These are phyloP conservation scores for Diaphora mendica DNA, from an alignment of 2,888 invertebrate genomes.

Conservation along the genomic window DNA sequence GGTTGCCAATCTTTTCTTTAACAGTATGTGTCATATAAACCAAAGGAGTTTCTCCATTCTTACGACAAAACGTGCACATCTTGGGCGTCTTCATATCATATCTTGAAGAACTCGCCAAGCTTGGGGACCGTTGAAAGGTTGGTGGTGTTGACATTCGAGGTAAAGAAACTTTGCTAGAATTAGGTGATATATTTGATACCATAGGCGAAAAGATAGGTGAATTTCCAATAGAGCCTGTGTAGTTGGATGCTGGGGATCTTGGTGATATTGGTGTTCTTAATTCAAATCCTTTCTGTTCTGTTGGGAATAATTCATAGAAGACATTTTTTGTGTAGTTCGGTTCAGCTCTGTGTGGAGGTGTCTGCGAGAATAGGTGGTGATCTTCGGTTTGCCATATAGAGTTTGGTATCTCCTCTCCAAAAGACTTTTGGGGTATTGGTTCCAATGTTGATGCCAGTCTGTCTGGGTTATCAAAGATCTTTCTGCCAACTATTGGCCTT, in stretches of 20 bases:
- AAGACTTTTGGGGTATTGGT: conserved; percentile 31
- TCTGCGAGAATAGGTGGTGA: conserved; percentile 35
- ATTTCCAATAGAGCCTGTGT: conserved; percentile 15
- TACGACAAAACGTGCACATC: conserved; percentile 77
- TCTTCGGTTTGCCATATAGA: conserved; percentile 45
- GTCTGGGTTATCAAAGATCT: conserved; percentile 60
- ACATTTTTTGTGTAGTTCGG: conserved; percentile 29
- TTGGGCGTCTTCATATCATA: conserved; percentile 43
- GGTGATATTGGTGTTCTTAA: conserved; percentile 56
- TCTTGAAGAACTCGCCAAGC: conserved; percentile 39
- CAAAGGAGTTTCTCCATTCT: conserved; percentile 77
- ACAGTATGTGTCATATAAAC: conserved; percentile 75
- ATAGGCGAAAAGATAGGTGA: conserved; percentile 34
- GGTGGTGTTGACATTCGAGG: conserved; percentile 29
- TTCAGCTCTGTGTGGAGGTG: conserved; percentile 50
- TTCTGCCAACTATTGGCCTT: conserved; percentile 73
- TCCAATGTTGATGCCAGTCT: conserved; percentile 31
- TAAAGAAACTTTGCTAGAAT: background rate
- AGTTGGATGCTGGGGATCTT: conserved; percentile 30
- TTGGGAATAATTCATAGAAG: conserved; percentile 71
- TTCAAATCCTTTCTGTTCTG: conserved; percentile 57
- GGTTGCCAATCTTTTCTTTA: conserved; percentile 66
- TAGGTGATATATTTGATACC: conserved; percentile 23
- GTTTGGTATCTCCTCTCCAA: conserved; percentile 28
- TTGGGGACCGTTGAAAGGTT: conserved; percentile 19